Base-by-base conservation (phyloP, 2,797 vertebrate species). In the Melanotaenia pygmaea region DNA sequence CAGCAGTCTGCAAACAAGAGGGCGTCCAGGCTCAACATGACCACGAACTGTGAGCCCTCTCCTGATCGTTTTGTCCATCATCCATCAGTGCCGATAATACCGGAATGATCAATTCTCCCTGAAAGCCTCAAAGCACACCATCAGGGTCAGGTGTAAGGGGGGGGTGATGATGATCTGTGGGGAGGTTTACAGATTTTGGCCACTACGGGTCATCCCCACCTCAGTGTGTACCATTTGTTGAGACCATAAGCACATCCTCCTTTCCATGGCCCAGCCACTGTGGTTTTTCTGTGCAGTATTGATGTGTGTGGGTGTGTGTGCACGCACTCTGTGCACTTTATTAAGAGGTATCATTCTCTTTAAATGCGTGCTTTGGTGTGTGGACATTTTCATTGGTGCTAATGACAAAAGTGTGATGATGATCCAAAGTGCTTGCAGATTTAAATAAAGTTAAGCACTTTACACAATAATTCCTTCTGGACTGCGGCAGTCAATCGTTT, bases 1-100 rank as follows among this genome's bases (percentile, higher is more conserved):
- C 77, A 97, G 95, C 86, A 99, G 98, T 93, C 92, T 99, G 87
- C 97, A 98, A 93, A 97, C 94, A 86, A 96, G 96, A 80, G 95
- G 94, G 60, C 95, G 94, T 68, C 95, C 94, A 5, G 96, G 95
- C 5, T 96, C 96, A 62, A 98, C 96, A 94, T 94, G 95, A 90
- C 90, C 43, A 6, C 57, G 64, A 80, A 74, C 76, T 58, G 62
- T 4, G 64, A 56, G 57, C 67, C 68, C 78, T 72, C 82, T 77
- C 63, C 84, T 78, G 74, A 80, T 77, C 86, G 60, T 60, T 61
- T 80, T 26, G 75, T 72, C 75, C 73, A 35, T 74, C 34, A 18
- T 71, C 64, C 72, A 77, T 86, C 81, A 79, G 73, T 62, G 83
- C 70, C 34, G 59, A 81, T 66, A 43, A 70, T 50, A 45, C 62